These are phyloP conservation scores for Diarsia dahlii DNA, from an alignment of 2,888 invertebrate species.

Conservation along the genomic window DNA sequence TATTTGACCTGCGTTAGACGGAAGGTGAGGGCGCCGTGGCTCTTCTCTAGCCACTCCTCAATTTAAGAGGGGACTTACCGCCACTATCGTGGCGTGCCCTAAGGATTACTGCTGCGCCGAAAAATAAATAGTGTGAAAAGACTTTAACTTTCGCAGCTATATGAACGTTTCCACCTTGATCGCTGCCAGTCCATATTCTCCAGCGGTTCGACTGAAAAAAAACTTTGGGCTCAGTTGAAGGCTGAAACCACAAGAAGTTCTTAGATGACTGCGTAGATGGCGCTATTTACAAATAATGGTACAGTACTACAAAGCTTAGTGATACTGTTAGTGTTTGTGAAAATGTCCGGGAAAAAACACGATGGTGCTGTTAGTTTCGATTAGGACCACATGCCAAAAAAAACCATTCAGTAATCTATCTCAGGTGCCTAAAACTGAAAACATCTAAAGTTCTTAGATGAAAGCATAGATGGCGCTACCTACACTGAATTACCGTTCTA, in stretches of 20 bases:
- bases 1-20: too few relatives aligned
- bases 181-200: not conserved
- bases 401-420: not conserved
- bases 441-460: conserved; percentile 11
- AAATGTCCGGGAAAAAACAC: too few relatives aligned
- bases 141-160: too few relatives aligned
- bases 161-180: too few relatives aligned
- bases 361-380: not conserved
- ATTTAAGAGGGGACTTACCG: too few relatives aligned
- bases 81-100: too few relatives aligned
- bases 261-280: not conserved
- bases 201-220: not conserved
- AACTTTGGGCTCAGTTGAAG: not conserved
- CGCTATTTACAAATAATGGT: not conserved
- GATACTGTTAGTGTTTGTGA: too few relatives aligned
- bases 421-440: conserved; percentile 10
- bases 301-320: too few relatives aligned
- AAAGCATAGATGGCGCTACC: conserved; percentile 36
- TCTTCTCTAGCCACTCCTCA: too few relatives aligned
- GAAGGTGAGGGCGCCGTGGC: too few relatives aligned
- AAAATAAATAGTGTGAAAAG: too few relatives aligned
- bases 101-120: too few relatives aligned
- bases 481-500: conserved; percentile 5
- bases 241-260: not conserved
- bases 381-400: not conserved